These are phyloP conservation scores for Tuta absoluta DNA, from an alignment of 2,888 invertebrate species.

Conservation along the genomic window DNA sequence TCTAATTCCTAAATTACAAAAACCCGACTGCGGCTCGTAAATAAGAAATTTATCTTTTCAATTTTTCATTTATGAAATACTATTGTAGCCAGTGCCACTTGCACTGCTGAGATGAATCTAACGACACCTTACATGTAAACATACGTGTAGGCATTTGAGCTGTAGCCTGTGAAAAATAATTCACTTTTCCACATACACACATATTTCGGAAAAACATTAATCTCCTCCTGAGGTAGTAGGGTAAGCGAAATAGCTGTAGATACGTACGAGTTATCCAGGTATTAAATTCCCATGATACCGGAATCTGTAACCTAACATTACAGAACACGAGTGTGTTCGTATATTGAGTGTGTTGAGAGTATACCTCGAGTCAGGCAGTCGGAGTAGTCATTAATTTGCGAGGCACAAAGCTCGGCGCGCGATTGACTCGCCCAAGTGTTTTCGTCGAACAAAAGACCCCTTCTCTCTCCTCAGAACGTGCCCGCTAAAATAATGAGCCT, in stretches of 20 bases:
- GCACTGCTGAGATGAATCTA: too few relatives aligned
- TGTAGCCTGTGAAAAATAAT: too few relatives aligned
- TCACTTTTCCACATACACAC: too few relatives aligned
- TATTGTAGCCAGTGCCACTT: too few relatives aligned
- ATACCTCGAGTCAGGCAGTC: neutral
- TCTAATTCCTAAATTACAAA: too few relatives aligned
- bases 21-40: too few relatives aligned
- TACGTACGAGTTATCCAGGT: neutral
- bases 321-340: constrained; percentile 42
- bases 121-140: too few relatives aligned
- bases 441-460: constrained; percentile 72
- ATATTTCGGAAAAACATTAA: neutral
- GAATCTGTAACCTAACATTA: constrained; percentile 59
- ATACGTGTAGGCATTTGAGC: too few relatives aligned
- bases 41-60: too few relatives aligned
- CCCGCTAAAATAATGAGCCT: constrained; percentile 71
- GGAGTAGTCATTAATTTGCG: constrained; percentile 73
- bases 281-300: constrained; percentile 34
- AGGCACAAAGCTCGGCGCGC: constrained; percentile 62
- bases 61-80: too few relatives aligned
- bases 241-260: neutral
- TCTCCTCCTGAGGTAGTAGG: too few relatives aligned
- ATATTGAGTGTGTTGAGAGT: constrained; percentile 21
- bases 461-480: constrained; percentile 66
- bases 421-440: constrained; percentile 77